Conservation (phyloP, 2,797 vertebrate genomes). For the Lateolabrax maculatus region DNA sequence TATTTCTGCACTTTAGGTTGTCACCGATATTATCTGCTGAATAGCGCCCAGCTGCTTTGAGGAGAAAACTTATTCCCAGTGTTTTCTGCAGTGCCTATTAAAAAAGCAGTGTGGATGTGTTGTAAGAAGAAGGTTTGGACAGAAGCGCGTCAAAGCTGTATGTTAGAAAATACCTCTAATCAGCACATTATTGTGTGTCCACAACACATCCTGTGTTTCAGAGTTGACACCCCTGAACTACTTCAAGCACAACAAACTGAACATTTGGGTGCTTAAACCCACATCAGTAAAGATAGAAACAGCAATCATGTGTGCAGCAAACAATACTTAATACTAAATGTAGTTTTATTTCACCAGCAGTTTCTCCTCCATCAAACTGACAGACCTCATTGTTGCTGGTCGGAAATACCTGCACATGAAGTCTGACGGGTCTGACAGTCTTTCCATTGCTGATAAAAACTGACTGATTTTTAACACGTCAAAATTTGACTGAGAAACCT, state of each 20-base stretch:
- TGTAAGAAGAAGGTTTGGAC: neutral
- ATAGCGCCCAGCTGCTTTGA: neutral
- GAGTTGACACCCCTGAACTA: too few relatives aligned
- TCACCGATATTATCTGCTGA: neutral
- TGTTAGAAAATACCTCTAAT: neutral
- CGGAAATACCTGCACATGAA: neutral
- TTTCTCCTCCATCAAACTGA: neutral
- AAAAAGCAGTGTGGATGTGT: too few relatives aligned
- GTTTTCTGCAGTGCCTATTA: neutral
- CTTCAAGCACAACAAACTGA: neutral
- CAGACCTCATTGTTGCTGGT: neutral
- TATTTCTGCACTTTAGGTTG: neutral
- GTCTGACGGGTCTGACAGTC: neutral
- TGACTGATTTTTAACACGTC: neutral
- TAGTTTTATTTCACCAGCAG: neutral
- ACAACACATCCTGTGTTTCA: neutral
- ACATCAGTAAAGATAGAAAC: neutral
- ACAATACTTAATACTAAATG: neutral
- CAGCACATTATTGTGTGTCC: neutral
- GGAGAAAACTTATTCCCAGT: neutral
- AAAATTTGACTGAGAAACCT: conserved; percentile 10
- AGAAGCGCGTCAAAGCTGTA: neutral
- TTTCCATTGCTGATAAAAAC: neutral
- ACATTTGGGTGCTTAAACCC: neutral
- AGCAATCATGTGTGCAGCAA: neutral